These are phyloP conservation scores for Caenorhabditis latens DNA, from an alignment of 1,140 invertebrate genomes.

Conservation along the genomic window DNA sequence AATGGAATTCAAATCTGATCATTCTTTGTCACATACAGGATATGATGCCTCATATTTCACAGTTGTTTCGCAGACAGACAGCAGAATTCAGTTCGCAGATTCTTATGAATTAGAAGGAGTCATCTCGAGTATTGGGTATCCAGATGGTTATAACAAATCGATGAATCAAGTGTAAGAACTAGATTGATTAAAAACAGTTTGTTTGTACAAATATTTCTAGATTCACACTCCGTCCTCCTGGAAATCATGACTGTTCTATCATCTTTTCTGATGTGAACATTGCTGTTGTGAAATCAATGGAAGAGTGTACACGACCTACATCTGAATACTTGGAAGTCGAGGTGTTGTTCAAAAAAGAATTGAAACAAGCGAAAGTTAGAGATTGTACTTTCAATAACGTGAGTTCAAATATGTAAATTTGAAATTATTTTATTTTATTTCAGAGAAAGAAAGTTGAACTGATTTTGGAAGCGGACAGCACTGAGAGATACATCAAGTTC, in stretches of 20 bases:
- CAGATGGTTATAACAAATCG: constrained; percentile 64
- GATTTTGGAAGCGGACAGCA: constrained; percentile 9
- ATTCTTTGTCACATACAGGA: constrained; percentile 24
- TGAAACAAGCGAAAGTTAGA: neutral
- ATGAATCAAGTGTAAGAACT: constrained; percentile 63
- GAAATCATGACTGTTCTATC: constrained; percentile 12
- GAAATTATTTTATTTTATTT: neutral
- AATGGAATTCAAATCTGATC: constrained; percentile 24
- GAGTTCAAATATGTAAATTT: neutral
- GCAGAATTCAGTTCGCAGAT: constrained; percentile 65
- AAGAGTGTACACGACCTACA: neutral
- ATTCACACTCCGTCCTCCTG: neutral
- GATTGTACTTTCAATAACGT: constrained; percentile 1
- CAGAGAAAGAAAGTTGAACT: constrained; percentile 4
- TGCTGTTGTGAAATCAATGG: neutral
- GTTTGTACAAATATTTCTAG: neutral
- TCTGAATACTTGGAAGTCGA: constrained; percentile 29
- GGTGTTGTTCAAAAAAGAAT: neutral
- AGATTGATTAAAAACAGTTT: neutral
- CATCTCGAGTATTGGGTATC: constrained; percentile 69
- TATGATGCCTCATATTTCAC: constrained; percentile 40
- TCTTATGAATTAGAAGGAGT: constrained; percentile 67
- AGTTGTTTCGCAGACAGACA: constrained; percentile 57
- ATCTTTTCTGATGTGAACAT: constrained; percentile 11
- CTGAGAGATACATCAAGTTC: constrained; percentile 51